A percentile compares a stretch with the other conserved stretches of the same genome.
Conservation (phyloP, 2,113 vertebrate species). For the Tachysurus vachellii region DNA sequence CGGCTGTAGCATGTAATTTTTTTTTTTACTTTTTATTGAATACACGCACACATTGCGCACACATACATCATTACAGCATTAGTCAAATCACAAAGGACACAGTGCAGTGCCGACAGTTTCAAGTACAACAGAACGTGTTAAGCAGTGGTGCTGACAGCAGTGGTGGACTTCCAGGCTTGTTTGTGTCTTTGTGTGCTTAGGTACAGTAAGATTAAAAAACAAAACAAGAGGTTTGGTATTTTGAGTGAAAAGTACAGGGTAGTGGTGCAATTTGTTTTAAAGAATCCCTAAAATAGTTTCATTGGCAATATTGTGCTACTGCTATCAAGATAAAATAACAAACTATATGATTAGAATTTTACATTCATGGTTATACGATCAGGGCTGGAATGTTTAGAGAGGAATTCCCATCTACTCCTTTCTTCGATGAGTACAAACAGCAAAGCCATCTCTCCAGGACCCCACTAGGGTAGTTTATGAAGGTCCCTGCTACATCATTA, state of each 20-base stretch:
- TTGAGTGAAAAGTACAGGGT: not conserved
- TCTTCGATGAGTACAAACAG: not conserved
- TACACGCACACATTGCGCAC: conserved; percentile 44
- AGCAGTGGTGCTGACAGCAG: conserved; percentile 33
- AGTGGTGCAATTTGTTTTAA: not conserved
- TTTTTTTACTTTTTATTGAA: conserved; percentile 45
- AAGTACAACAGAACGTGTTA: conserved; percentile 37
- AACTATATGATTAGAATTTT: not conserved
- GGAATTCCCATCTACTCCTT: not conserved
- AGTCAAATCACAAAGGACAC: conserved; percentile 45
- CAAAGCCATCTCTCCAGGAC: not conserved
- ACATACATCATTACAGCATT: conserved; percentile 48
- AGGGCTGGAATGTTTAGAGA: not conserved
- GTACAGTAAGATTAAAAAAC: conserved; percentile 4
- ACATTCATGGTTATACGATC: not conserved
- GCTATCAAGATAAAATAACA: not conserved
- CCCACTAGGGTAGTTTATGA: not conserved
- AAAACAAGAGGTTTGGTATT: not conserved
- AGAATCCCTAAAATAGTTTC: not conserved
- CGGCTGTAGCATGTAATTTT: conserved; percentile 21
- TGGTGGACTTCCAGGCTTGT: conserved; percentile 16
- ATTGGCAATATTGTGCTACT: not conserved
- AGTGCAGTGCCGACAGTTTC: conserved; percentile 44
- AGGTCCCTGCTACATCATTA: not conserved
- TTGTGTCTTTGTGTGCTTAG: conserved; percentile 21